Evolutionary conservation across 2,888 invertebrate genomes (phyloP), one percentile per base, ranked within the genome.

Genomic region (Tachina grossa): DNA sequence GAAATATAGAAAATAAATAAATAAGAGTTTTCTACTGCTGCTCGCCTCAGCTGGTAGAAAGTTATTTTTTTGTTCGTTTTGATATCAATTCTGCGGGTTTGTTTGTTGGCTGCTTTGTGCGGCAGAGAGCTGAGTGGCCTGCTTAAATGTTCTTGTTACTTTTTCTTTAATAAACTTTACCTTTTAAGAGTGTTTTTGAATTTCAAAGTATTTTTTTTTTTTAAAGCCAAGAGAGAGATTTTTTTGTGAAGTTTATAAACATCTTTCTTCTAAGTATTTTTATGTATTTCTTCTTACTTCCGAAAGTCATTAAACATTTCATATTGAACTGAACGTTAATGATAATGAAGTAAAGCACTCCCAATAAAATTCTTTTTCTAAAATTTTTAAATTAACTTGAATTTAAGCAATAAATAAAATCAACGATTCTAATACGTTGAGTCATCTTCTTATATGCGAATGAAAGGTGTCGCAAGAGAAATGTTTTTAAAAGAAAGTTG

Each of bases 231-330:
- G 65, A 85, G 82, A 85, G 66, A 83, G 65, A 11, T 59, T 19
- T 63, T 41, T 43, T 14, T 9, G 9, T 31, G 31, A 31, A 66
- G 74, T 81, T 85, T 55, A 66, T 43, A 53, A 39, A 49, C n/a
- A 49, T 51, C 79, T 85, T 85, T 82, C 10, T 11, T 69, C 69
- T 31, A 9, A n/a, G 43, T 69, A 10, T 51, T 2, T 10, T n/a
- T 71, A 31, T 43, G 31, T 49, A 43, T 51, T 31, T 55, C 2
- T 39, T 19, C 16, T 22, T 66, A 85, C 85, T 85, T 85, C 83
- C 78, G 85, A 79, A 72, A 61, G 49, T 71, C 59, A 75, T 83
- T 85, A 65, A 43, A 66, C 9, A 59, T 66, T 16, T 47, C 39
- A 49, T 14, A 6, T 57, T 19, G 65, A 66, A 61, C 68, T 47